Evolutionary conservation across 2,797 vertebrate species (phyloP).

Genomic region (Salmo trutta): DNA sequence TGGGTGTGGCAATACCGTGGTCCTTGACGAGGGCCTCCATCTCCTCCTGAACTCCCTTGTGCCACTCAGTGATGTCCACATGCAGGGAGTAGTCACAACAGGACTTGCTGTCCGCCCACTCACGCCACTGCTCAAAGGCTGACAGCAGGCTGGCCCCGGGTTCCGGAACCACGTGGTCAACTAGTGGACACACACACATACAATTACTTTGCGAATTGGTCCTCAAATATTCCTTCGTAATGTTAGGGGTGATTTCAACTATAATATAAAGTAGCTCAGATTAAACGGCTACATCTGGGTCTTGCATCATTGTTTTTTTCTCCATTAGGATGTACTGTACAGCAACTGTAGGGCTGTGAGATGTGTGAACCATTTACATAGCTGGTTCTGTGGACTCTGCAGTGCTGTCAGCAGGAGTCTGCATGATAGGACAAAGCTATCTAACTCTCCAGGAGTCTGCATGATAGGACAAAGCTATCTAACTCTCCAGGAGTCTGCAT

Average conservation of each 20-base stretch:
- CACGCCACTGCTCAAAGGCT: constrained; percentile 93
- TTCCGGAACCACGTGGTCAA: constrained; percentile 93
- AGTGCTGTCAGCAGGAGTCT: constrained; percentile 16
- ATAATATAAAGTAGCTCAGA: background rate
- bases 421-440: constrained; percentile 20
- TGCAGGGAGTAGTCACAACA: constrained; percentile 99
- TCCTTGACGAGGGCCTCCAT: constrained; percentile 97
- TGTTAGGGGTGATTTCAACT: background rate
- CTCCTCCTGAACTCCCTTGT: constrained; percentile 94
- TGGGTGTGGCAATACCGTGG: constrained; percentile 78
- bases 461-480: no score
- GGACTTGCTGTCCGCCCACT: constrained; percentile 95
- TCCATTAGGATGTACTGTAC: background rate
- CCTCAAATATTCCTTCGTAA: background rate
- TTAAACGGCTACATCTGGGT: background rate
- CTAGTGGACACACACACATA: constrained; percentile 61
- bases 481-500: no score
- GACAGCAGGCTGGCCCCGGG: constrained; percentile 88
- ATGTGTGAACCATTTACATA: background rate
- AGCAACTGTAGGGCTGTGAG: background rate
- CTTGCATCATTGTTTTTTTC: background rate
- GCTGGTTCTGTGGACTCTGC: constrained; percentile 18
- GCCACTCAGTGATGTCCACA: constrained; percentile 95
- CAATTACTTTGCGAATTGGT: background rate
- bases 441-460: constrained; percentile 19